Conservation (phyloP, 2,888 invertebrate species). For the Zygaena filipendulae region DNA sequence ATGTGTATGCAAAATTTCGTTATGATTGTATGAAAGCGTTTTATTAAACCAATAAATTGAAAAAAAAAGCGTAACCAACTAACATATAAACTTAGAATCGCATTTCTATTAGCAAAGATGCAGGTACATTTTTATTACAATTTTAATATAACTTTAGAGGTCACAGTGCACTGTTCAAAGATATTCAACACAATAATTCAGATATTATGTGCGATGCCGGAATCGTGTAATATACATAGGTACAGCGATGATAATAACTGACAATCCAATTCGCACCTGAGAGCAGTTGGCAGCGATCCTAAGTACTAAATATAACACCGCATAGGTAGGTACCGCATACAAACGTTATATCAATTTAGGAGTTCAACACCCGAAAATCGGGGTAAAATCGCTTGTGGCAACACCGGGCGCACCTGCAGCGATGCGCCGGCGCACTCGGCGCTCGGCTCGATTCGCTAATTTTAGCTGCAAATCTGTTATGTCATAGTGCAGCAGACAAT, state of each 20-base stretch:
- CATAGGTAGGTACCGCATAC: conserved; percentile 5
- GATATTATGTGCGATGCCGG: no score
- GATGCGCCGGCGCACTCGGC: conserved; percentile 48
- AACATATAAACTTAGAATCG: no score
- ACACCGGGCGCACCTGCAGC: conserved; percentile 49
- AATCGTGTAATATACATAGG: no score
- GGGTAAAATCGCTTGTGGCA: conserved; percentile 34
- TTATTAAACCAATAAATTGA: no score
- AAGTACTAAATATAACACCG: conserved; percentile 1
- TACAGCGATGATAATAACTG: conserved; percentile 33
- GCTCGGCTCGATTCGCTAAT: conserved; percentile 42
- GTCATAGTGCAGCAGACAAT: no score
- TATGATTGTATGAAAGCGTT: no score
- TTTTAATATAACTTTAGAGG: no score
- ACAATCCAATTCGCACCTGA: conserved; percentile 43
- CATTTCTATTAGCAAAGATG: no score
- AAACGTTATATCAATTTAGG: conserved; percentile 11
- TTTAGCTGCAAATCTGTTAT: conserved; percentile 47
- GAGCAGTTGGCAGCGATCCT: conserved; percentile 30
- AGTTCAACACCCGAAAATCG: conserved; percentile 25
- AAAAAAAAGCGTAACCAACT: no score
- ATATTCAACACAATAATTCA: no score
- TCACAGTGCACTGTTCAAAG: conserved; percentile 20
- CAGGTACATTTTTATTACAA: no score
- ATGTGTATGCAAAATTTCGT: no score